A percentile compares a stretch with the other conserved stretches of the same genome.
Evolutionary conservation across 1,140 invertebrate genomes (phyloP).

Genomic region (Drosophila dunni): DNA sequence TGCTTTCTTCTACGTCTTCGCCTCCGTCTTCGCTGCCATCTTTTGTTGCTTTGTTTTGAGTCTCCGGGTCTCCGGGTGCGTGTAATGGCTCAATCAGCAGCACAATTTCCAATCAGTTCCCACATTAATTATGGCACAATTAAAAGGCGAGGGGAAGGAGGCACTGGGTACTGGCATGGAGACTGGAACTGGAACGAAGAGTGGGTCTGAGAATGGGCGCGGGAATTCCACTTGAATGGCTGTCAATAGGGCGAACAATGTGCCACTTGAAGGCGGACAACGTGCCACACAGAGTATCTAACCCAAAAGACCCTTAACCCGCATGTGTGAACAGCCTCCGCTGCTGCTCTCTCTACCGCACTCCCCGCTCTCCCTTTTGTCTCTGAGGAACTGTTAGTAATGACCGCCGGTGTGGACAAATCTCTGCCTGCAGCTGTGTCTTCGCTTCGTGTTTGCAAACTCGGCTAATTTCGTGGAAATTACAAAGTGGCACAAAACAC

Average conservation of each 20-base stretch:
- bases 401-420: conserved; percentile 78
- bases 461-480: conserved; percentile 71
- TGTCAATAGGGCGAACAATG: conserved; percentile 72
- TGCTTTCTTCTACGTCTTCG: conserved; percentile 44
- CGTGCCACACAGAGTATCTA: conserved; percentile 15
- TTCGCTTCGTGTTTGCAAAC: conserved; percentile 44
- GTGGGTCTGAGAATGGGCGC: conserved; percentile 9
- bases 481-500: conserved; percentile 33
- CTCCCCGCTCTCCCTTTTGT: neutral
- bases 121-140: conserved; percentile 82
- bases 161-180: conserved; percentile 30
- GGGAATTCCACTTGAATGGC: conserved; percentile 77
- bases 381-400: conserved; percentile 9
- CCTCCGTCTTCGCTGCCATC: conserved; percentile 37
- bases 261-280: conserved; percentile 49
- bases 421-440: conserved; percentile 50
- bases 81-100: conserved; percentile 71
- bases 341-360: neutral
- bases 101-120: conserved; percentile 63
- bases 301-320: conserved; percentile 50
- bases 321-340: conserved; percentile 40
- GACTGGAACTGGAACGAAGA: neutral
- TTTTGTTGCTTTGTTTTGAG: neutral
- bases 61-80: conserved; percentile 21
- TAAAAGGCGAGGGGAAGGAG: conserved; percentile 40